Evolutionary conservation across 2,888 invertebrate species (phyloP), one percentile per base, ranked within the genome.

Genomic region (Portevinia maculata): DNA sequence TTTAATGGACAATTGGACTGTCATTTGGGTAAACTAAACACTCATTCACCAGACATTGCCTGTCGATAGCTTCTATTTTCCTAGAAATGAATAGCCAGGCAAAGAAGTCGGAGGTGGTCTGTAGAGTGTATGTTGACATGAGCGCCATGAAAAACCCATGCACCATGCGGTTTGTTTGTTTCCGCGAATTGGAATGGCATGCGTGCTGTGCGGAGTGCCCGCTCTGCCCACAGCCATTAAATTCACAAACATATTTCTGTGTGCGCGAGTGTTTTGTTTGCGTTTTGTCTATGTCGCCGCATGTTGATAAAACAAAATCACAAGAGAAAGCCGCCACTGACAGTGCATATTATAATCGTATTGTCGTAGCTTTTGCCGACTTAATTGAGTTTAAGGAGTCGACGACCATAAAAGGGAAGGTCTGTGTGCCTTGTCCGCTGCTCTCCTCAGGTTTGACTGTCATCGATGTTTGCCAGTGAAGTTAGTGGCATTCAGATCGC

Each of bases 331-430:
- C 57, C 57, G 57, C 57, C 32, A 30, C 9, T 1, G 32, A 53
- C 34, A 13, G 17, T 34, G 11, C 24, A 1, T n/a, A n/a, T 7
- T 9, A 24, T n/a, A 48, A 13, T 19, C 1, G 17, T n/a, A 6
- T 34, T 28, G 21, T 4, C 24, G 8, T 28, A 41, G 39, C 62
- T 64, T 50, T 55, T 50, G 55, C 57, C 21, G 32, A 55, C 41
- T 57, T 67, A 74, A 74, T 57, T 67, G 74, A 67, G 52, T 53
- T 59, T 59, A 67, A 55, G 65, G 48, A 74, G 74, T 65, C 67
- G 65, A 41, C 52, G 50, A 6, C 74, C 59, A 57, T 75, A 75
- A 67, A 75, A 59, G 67, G 74, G 74, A 59, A 52, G 74, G 65
- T 62, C 57, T 48, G 4, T 52, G 24, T 9, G 15, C 41, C 13